Evolutionary conservation across 2,113 vertebrate species (phyloP).

Genomic region (Capreolus pygargus): DNA sequence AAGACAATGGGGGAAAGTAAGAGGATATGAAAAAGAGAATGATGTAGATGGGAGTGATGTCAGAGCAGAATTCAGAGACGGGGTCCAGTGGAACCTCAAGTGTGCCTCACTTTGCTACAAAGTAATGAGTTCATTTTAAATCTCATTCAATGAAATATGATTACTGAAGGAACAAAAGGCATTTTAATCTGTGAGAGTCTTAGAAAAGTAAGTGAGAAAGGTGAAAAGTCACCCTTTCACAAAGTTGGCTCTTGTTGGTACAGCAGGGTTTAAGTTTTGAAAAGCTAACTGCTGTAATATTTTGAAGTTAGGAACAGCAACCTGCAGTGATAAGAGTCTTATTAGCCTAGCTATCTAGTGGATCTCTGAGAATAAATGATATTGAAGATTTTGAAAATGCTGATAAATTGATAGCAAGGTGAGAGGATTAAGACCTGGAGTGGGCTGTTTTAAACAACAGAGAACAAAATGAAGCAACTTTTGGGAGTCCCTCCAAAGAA

Average conservation of each 20-base stretch:
- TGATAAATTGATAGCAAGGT: not conserved
- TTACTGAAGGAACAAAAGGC: not conserved
- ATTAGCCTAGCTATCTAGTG: not conserved
- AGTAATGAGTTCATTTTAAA: not conserved
- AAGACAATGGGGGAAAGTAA: not conserved
- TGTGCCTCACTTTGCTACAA: not conserved
- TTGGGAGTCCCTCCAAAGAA: not conserved
- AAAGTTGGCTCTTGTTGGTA: not conserved
- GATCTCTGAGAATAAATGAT: not conserved
- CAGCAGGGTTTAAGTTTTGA: not conserved
- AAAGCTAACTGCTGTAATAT: not conserved
- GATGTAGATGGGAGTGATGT: fast-evolving
- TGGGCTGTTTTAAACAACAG: not conserved
- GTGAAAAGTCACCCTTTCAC: not conserved
- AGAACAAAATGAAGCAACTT: not conserved
- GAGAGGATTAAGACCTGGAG: not conserved
- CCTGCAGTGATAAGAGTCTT: not conserved
- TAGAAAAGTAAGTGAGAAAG: not conserved
- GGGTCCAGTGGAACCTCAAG: not conserved
- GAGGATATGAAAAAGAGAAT: not conserved
- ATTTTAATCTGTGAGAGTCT: not conserved
- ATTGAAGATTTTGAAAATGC: not conserved
- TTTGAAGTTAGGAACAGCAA: not conserved
- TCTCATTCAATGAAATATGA: not conserved
- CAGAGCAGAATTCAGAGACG: not conserved